A percentile compares a stretch with the other conserved stretches of the same genome.
phyloP scores from a whole-genome alignment of 2,797 vertebrate species.

The Triplophysa bombifrons region DNA sequence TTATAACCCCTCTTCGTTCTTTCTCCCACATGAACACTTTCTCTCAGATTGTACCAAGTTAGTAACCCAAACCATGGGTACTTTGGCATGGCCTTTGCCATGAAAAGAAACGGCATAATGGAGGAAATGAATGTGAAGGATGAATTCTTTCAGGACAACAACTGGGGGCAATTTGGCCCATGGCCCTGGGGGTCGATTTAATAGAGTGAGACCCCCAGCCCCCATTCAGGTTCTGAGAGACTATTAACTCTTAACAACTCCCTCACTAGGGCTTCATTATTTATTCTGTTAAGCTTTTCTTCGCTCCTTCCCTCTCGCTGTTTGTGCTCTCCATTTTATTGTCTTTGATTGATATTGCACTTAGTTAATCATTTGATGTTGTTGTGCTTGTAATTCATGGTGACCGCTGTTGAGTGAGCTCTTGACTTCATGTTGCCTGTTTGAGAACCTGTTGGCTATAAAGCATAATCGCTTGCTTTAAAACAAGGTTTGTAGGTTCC shows the following conservation, averaged over 20 bases:
- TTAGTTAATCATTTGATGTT: constrained; percentile 62
- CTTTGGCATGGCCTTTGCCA: constrained; percentile 83
- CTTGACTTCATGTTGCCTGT: constrained; percentile 44
- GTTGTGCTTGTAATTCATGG: constrained; percentile 53
- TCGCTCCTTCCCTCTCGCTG: constrained; percentile 66
- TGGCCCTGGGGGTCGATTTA: constrained; percentile 97
- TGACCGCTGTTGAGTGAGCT: constrained; percentile 42
- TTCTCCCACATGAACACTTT: constrained; percentile 51
- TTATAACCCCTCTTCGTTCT: constrained; percentile 85
- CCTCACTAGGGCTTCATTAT: constrained; percentile 89
- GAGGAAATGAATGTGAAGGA: constrained; percentile 96
- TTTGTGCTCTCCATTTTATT: constrained; percentile 54
- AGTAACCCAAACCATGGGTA: constrained; percentile 81
- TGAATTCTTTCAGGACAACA: constrained; percentile 93
- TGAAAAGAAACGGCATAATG: constrained; percentile 95
- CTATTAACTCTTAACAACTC: constrained; percentile 98
- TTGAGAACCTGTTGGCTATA: constrained; percentile 42
- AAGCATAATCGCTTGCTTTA: constrained; percentile 39
- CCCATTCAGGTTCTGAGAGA: constrained; percentile 96
- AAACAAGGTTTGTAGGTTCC: constrained; percentile 36
- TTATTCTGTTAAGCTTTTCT: constrained; percentile 88
- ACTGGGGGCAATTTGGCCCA: constrained; percentile 87
- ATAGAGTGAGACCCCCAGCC: constrained; percentile 95
- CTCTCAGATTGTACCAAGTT: constrained; percentile 84
- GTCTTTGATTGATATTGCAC: constrained; percentile 61